Evolutionary conservation across 1,140 invertebrate species (phyloP).

Genomic region (Drosophila triauraria): DNA sequence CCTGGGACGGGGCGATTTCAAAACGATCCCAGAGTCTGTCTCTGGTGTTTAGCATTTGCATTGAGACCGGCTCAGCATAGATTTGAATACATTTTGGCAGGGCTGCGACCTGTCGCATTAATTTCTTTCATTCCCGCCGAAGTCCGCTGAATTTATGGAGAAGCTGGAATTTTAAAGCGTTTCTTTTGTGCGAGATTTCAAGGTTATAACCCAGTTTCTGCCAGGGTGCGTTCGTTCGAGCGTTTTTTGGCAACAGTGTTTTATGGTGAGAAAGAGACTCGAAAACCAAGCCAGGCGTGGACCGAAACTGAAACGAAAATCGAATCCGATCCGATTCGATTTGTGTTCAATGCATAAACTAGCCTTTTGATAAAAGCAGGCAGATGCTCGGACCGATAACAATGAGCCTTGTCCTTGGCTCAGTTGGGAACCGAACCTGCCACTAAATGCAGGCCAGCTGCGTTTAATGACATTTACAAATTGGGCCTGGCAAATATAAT

Average conservation of each 20-base stretch:
- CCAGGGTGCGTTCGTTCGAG: constrained; percentile 43
- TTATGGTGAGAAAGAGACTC: constrained; percentile 71
- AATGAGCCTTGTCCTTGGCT: constrained; percentile 63
- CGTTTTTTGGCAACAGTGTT: constrained; percentile 57
- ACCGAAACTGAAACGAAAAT: constrained; percentile 55
- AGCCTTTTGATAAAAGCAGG: constrained; percentile 54
- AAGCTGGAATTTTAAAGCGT: constrained; percentile 66
- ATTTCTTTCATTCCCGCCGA: constrained; percentile 58
- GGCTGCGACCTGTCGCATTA: constrained; percentile 38
- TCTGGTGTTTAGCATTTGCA: constrained; percentile 66
- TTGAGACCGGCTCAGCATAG: constrained; percentile 62
- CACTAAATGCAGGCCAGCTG: constrained; percentile 50
- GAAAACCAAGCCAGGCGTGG: neutral
- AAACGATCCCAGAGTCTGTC: constrained; percentile 38
- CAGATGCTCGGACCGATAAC: constrained; percentile 60
- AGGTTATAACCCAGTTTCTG: constrained; percentile 81
- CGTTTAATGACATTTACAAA: constrained; percentile 63
- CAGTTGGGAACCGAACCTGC: constrained; percentile 49
- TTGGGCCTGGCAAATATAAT: constrained; percentile 64
- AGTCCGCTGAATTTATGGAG: constrained; percentile 67
- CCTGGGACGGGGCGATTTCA: constrained; percentile 47
- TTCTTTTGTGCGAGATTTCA: constrained; percentile 68
- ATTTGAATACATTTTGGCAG: constrained; percentile 68
- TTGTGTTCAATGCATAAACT: constrained; percentile 61
- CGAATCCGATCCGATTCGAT: constrained; percentile 62